Percentiles rank a stretch among this genome's conserved stretches.
Conservation (phyloP, 2,113 vertebrate species). For the Rhinoderma darwinii region DNA sequence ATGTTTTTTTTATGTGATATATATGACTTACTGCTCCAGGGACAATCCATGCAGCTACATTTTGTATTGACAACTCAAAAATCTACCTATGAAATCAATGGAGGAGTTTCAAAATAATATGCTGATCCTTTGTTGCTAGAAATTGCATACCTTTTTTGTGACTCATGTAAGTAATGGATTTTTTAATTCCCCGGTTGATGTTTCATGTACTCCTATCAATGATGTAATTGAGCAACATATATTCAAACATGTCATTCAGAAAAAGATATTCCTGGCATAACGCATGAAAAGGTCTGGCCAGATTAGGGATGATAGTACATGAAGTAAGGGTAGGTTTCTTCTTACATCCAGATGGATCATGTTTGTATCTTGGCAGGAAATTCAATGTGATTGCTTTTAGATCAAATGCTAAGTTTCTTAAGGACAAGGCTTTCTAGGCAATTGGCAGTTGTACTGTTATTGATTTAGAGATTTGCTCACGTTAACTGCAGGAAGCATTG, state of each 20-base stretch:
- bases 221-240: conserved; percentile 49
- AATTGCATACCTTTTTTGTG: conserved; percentile 30
- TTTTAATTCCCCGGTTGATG: conserved; percentile 43
- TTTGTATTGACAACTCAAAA: background rate
- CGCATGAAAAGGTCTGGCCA: conserved; percentile 23
- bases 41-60: background rate
- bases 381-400: conserved; percentile 74
- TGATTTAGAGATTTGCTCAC: conserved; percentile 51
- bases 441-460: conserved; percentile 50
- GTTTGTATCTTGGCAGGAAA: conserved; percentile 77
- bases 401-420: conserved; percentile 73
- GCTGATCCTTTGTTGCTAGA: conserved; percentile 9
- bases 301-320: conserved; percentile 54
- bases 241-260: conserved; percentile 57
- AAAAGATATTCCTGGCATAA: conserved; percentile 55
- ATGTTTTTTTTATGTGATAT: background rate
- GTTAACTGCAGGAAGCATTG: conserved; percentile 25
- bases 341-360: conserved; percentile 76
- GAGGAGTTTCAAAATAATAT: conserved; percentile 32
- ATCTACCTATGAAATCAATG: conserved; percentile 37
- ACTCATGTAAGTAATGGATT: conserved; percentile 49
- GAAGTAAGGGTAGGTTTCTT: conserved; percentile 65
- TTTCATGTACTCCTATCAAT: conserved; percentile 50
- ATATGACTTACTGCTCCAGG: background rate
- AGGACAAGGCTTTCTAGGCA: conserved; percentile 63